Evolutionary conservation across 2,797 vertebrate genomes (phyloP).

Genomic region (Crenuchus spilurus): DNA sequence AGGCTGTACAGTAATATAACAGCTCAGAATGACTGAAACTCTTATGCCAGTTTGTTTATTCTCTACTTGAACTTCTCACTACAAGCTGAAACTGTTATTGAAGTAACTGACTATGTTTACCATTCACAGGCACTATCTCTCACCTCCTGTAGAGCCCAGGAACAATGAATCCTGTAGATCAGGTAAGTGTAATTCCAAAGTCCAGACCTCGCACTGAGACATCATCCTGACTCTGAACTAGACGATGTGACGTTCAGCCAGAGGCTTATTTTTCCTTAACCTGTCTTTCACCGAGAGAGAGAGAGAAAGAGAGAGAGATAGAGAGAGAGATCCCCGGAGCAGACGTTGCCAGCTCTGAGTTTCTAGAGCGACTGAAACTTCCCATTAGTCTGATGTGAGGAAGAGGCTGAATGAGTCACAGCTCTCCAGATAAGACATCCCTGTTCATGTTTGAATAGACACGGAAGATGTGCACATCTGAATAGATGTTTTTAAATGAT

Average conservation of each 20-base stretch:
- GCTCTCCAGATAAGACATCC: background rate
- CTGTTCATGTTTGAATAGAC: too few species aligned
- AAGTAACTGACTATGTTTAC: too few species aligned
- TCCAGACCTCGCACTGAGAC: background rate
- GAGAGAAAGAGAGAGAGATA: too few species aligned
- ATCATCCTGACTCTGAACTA: background rate
- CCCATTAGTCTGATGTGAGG: background rate
- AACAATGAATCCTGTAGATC: background rate
- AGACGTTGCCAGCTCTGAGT: background rate
- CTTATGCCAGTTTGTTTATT: too few species aligned
- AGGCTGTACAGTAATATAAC: conserved; percentile 54
- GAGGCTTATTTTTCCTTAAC: background rate
- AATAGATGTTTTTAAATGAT: background rate
- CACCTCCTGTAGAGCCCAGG: background rate
- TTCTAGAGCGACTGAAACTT: background rate
- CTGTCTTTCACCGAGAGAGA: too few species aligned
- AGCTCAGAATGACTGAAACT: too few species aligned
- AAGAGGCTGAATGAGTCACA: background rate
- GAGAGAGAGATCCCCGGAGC: too few species aligned
- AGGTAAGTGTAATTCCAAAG: background rate
- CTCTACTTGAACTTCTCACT: too few species aligned
- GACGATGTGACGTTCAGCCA: background rate
- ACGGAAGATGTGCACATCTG: too few species aligned
- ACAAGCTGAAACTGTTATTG: too few species aligned
- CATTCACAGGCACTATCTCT: background rate